Conservation (phyloP, 2,797 vertebrate species). For the Notamacropus eugenii region DNA sequence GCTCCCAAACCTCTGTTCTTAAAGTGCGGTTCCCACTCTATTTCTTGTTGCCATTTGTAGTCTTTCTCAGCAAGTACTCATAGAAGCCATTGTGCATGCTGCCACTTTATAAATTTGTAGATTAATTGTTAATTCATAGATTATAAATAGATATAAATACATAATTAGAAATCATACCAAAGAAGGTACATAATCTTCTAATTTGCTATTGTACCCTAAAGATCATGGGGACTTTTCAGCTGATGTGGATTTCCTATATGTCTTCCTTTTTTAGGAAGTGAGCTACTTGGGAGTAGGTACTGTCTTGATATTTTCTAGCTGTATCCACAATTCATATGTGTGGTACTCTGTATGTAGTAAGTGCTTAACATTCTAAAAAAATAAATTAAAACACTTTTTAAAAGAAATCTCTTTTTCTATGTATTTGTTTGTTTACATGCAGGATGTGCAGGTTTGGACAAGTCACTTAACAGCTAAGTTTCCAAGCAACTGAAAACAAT, state of each 20-base stretch:
- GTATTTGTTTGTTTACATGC: background rate
- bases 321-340: background rate
- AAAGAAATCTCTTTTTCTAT: background rate
- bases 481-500: background rate
- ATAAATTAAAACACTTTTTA: background rate
- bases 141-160: background rate
- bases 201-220: background rate
- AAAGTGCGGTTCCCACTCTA: background rate
- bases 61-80: background rate
- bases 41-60: background rate
- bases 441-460: accelerated
- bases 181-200: background rate
- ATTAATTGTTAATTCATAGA: background rate
- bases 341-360: background rate
- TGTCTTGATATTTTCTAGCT: background rate
- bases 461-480: background rate
- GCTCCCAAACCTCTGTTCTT: background rate
- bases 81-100: background rate
- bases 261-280: background rate
- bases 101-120: background rate
- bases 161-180: background rate
- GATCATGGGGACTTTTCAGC: background rate
- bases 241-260: background rate
- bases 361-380: background rate
- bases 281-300: background rate